These are phyloP conservation scores for Parnassius glacialis DNA, from an alignment of 2,888 invertebrate species.

Conservation along the genomic window DNA sequence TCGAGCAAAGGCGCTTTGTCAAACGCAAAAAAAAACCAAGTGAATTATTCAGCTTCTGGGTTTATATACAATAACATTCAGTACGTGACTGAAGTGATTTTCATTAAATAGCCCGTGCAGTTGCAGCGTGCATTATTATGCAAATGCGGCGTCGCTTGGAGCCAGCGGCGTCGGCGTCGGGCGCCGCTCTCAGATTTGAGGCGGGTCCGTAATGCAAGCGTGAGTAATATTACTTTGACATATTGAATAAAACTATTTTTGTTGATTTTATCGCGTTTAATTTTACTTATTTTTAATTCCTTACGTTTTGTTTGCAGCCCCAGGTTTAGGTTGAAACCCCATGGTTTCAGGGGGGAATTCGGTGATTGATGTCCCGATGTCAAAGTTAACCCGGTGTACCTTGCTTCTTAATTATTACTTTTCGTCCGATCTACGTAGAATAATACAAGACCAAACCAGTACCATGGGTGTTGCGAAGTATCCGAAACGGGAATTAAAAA, in stretches of 20 bases:
- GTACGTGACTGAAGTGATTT: slow-evolving; percentile 46
- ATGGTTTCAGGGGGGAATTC: too few species aligned
- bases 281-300: too few species aligned
- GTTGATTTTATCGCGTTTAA: too few species aligned
- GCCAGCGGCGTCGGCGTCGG: slow-evolving; percentile 41
- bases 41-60: slow-evolving; percentile 22
- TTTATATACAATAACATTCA: slow-evolving; percentile 26
- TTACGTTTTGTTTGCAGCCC: too few species aligned
- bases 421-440: too few species aligned
- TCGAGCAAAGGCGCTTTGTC: neutral
- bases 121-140: slow-evolving; percentile 60
- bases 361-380: too few species aligned
- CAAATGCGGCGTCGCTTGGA: slow-evolving; percentile 47
- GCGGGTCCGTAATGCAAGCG: slow-evolving; percentile 28
- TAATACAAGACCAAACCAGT: too few species aligned
- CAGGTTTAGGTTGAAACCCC: too few species aligned
- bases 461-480: too few species aligned
- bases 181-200: slow-evolving; percentile 39
- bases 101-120: slow-evolving; percentile 55
- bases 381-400: too few species aligned
- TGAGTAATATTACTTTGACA: slow-evolving; percentile 8
- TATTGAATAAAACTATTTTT: neutral
- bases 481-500: too few species aligned
- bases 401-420: too few species aligned
- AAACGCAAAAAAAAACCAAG: slow-evolving; percentile 7